Evolutionary conservation across 1,140 invertebrate species (phyloP).

Genomic region (Lepeophtheirus salmonis): DNA sequence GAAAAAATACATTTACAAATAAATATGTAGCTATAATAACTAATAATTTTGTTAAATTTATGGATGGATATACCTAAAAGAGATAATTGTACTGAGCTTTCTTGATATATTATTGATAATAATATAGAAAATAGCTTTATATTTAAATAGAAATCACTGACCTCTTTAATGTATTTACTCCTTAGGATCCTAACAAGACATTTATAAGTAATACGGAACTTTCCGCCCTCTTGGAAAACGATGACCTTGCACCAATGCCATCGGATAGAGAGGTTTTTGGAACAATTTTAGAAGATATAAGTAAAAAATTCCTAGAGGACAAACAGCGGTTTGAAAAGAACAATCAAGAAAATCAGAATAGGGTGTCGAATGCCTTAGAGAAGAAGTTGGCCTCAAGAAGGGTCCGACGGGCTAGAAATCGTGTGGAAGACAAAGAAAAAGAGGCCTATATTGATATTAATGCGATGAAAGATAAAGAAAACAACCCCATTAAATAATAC

Average conservation of each 20-base stretch:
- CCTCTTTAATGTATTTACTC: no score
- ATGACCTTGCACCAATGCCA: constrained; percentile 9
- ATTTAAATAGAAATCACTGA: no score
- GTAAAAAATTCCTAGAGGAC: not conserved
- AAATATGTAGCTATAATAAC: no score
- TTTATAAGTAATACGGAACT: no score
- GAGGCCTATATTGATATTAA: not conserved
- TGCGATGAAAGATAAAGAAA: not conserved
- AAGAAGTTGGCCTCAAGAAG: not conserved
- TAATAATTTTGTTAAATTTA: no score
- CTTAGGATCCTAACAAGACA: no score
- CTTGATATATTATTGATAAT: no score
- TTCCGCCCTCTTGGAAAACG: constrained; percentile 1
- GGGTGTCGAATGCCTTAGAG: not conserved
- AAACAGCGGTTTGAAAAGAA: not conserved
- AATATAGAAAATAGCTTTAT: no score
- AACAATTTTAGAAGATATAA: not conserved
- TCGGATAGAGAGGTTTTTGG: not conserved
- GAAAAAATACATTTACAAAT: no score
- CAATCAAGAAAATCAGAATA: not conserved
- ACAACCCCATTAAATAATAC: not conserved
- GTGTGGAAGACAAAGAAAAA: constrained; percentile 9
- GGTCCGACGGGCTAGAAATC: not conserved
- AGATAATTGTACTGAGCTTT: no score
- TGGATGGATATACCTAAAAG: no score